Evolutionary conservation across 1,140 invertebrate genomes (phyloP), one percentile per base, ranked within the genome.

Genomic region (Solen grandis): DNA sequence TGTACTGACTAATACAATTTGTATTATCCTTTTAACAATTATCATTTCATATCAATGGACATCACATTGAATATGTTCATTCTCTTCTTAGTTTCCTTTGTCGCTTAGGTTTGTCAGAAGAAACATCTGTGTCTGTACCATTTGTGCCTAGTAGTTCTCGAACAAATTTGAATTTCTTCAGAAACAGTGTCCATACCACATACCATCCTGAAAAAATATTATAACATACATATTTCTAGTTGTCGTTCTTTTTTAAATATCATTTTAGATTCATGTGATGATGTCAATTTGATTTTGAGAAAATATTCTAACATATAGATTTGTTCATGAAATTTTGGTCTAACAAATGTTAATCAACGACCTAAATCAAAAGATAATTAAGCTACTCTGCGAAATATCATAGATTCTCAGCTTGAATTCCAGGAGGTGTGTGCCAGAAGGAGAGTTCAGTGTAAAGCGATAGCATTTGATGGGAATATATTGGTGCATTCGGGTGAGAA

Each of bases 181-280:
- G 93, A 91, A 97, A 97, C 57, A 96, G 94, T 91, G 96, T 97
- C 96, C 96, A 98, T 68, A 97, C 96, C 75, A 97, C 94, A 90
- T 95, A 97, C 97, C 97, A 97, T 88, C 96, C 97, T 97, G 83
- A 66, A 85, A 52, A 59, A 57, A 25, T 54, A 72, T 68, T 33
- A 13, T 4, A 29, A 16, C 14, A 78, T 36, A 16, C 54, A 5
- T n/a, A 63, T 19, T 16, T 5, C 8, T 4, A 70, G 54, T 8
- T 36, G 22, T 4, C n/a, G 8, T n/a, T 29, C 5, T 33, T 65
- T 13, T 14, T 33, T 16, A 29, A 27, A 10, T 14, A 59, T 13
- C 22, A 10, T 8, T 65, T 16, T 33, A 13, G 27, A 25, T 2
- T 0, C 2, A n/a, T 33, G 8, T 1, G 36, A 59, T 16, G 16